These are phyloP conservation scores for Pristionchus japonicus DNA, from an alignment of 2,888 invertebrate genomes.

Conservation along the genomic window DNA sequence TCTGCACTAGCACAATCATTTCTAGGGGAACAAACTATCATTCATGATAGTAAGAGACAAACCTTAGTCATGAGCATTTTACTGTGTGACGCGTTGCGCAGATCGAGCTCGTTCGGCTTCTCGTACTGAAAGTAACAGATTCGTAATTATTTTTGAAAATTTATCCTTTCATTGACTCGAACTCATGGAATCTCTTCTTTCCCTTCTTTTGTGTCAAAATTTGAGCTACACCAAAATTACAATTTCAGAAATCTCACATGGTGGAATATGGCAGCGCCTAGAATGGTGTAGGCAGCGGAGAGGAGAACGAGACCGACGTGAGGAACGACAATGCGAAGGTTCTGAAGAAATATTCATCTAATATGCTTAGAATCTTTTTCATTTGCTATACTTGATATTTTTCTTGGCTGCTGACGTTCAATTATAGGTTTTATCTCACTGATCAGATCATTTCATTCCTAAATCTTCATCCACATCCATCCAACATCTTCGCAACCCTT, in stretches of 20 bases:
- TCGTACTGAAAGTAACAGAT: constrained; percentile 63
- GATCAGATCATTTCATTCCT: neutral
- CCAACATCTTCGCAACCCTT: neutral
- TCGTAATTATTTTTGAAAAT: neutral
- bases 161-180: neutral
- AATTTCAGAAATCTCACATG: constrained; percentile 65
- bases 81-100: constrained; percentile 70
- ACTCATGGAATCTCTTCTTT: too few relatives aligned
- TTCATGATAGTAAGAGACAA: neutral
- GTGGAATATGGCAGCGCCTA: constrained; percentile 74
- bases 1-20: too few relatives aligned
- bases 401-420: too few relatives aligned
- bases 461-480: neutral
- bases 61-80: constrained; percentile 66
- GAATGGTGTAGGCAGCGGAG: constrained; percentile 71
- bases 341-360: constrained; percentile 57
- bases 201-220: too few relatives aligned
- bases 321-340: constrained; percentile 70
- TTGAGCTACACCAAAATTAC: too few relatives aligned
- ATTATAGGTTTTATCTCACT: too few relatives aligned
- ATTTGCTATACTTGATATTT: too few relatives aligned
- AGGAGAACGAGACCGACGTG: constrained; percentile 73
- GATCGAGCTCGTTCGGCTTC: constrained; percentile 70
- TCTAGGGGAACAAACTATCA: neutral
- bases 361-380: neutral